Evolutionary conservation across 1,140 invertebrate species (phyloP).

Genomic region (Achatina immaculata): DNA sequence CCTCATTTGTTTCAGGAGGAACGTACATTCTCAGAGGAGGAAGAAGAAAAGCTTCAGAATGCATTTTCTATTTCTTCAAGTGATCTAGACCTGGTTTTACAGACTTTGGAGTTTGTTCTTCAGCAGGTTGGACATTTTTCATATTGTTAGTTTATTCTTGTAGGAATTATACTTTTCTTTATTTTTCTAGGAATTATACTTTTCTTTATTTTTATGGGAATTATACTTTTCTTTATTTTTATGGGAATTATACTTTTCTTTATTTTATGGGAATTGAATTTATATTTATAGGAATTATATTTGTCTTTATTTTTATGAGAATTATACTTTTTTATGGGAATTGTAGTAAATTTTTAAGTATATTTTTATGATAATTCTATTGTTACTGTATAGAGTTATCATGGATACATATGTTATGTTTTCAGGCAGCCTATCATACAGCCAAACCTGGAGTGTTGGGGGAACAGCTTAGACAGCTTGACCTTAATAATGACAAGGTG

Average conservation of each 20-base stretch:
- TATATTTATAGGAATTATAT: background rate
- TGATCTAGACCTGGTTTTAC: slow-evolving; percentile 63
- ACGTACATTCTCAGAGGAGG: slow-evolving; percentile 65
- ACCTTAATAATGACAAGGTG: slow-evolving; percentile 65
- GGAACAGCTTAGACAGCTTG: slow-evolving; percentile 62
- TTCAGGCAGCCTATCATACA: slow-evolving; percentile 68
- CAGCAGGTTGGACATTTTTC: slow-evolving; percentile 59
- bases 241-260: background rate
- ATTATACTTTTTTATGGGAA: too few species aligned
- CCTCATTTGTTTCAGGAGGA: slow-evolving; percentile 61
- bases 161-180: background rate
- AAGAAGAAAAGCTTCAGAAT: slow-evolving; percentile 65
- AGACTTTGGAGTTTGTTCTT: slow-evolving; percentile 68
- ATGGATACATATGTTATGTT: slow-evolving; percentile 20
- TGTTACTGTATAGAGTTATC: too few species aligned
- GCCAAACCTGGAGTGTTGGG: slow-evolving; percentile 64
- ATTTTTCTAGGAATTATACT: background rate
- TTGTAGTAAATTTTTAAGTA: background rate
- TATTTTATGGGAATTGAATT: background rate
- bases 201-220: background rate
- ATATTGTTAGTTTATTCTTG: background rate
- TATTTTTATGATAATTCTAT: too few species aligned
- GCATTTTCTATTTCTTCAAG: slow-evolving; percentile 55
- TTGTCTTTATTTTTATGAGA: background rate
- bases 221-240: background rate